Percentiles rank a stretch among this genome's conserved stretches.
Evolutionary conservation across 2,888 invertebrate genomes (phyloP).

Genomic region (Trimorus sp.): DNA sequence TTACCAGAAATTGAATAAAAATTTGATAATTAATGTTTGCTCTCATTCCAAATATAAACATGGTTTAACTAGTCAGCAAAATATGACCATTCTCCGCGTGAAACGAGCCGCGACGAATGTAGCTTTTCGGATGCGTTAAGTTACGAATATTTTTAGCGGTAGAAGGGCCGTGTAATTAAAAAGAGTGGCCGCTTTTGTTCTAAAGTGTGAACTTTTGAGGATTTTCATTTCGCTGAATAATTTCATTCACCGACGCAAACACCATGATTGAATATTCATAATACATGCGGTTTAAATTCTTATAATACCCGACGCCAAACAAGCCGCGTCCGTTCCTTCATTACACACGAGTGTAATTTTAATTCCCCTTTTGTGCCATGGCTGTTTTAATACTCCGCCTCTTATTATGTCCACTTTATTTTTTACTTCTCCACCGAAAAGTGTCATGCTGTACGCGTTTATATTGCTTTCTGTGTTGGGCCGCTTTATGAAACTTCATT

Average conservation of each 20-base stretch:
- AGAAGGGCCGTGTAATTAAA: slow-evolving; percentile 39
- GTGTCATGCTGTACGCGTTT: no score
- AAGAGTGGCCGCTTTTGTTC: slow-evolving; percentile 25
- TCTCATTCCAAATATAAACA: slow-evolving; percentile 40
- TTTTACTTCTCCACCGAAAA: no score
- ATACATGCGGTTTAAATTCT: slow-evolving; percentile 7
- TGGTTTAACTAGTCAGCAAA: slow-evolving; percentile 38
- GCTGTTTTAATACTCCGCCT: no score
- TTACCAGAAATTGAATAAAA: slow-evolving; percentile 28
- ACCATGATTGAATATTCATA: slow-evolving; percentile 10
- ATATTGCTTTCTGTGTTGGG: no score
- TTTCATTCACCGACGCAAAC: neutral
- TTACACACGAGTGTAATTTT: slow-evolving; percentile 30
- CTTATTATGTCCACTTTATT: no score
- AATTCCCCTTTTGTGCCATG: slow-evolving; percentile 6
- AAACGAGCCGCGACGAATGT: slow-evolving; percentile 42
- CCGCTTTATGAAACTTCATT: neutral
- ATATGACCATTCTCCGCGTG: slow-evolving; percentile 35
- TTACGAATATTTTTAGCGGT: slow-evolving; percentile 37
- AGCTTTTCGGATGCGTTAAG: slow-evolving; percentile 33
- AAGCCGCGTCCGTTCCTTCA: slow-evolving; percentile 7
- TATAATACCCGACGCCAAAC: neutral
- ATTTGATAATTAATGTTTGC: slow-evolving; percentile 29
- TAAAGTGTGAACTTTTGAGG: slow-evolving; percentile 28
- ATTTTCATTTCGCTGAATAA: slow-evolving; percentile 18